phyloP scores from a whole-genome alignment of 2,888 invertebrate species.

The Artemia sinica region DNA sequence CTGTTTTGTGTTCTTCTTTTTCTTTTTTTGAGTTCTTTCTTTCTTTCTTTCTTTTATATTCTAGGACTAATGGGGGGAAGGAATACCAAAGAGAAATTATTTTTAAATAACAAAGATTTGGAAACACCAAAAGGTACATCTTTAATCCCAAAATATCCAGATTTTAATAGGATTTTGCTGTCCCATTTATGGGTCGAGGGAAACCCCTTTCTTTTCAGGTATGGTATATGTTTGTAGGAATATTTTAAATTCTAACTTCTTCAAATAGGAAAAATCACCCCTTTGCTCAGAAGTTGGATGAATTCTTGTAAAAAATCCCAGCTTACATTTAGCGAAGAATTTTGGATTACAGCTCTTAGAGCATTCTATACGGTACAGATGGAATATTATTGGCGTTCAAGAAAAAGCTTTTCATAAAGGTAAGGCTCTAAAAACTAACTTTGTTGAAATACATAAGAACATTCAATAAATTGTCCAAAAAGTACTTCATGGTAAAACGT shows the following conservation, averaged over 20 bases:
- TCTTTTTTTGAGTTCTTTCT: too few relatives aligned
- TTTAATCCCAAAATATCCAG: too few relatives aligned
- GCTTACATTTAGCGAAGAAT: slow-evolving; percentile 61
- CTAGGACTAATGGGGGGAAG: too few relatives aligned
- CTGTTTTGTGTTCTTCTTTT: too few relatives aligned
- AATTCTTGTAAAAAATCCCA: slow-evolving; percentile 51
- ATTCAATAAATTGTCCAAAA: too few relatives aligned
- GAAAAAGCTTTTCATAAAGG: slow-evolving; percentile 43
- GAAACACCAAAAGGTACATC: background rate
- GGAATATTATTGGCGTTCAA: slow-evolving; percentile 69
- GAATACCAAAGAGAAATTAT: too few relatives aligned
- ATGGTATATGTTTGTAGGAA: background rate
- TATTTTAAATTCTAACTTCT: background rate
- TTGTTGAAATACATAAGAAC: slow-evolving; percentile 40
- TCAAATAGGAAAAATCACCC: slow-evolving; percentile 53
- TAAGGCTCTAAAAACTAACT: slow-evolving; percentile 42
- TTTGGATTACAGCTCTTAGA: slow-evolving; percentile 85
- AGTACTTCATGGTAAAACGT: too few relatives aligned
- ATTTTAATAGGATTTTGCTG: too few relatives aligned
- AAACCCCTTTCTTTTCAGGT: background rate
- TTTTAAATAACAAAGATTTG: background rate
- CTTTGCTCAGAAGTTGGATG: slow-evolving; percentile 72
- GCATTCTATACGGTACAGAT: slow-evolving; percentile 76
- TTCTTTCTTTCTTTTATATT: too few relatives aligned
- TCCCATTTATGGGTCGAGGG: too few relatives aligned